Evolutionary conservation across 2,113 vertebrate genomes (phyloP), one percentile per base, ranked within the genome.

Genomic region (Alosa alosa): DNA sequence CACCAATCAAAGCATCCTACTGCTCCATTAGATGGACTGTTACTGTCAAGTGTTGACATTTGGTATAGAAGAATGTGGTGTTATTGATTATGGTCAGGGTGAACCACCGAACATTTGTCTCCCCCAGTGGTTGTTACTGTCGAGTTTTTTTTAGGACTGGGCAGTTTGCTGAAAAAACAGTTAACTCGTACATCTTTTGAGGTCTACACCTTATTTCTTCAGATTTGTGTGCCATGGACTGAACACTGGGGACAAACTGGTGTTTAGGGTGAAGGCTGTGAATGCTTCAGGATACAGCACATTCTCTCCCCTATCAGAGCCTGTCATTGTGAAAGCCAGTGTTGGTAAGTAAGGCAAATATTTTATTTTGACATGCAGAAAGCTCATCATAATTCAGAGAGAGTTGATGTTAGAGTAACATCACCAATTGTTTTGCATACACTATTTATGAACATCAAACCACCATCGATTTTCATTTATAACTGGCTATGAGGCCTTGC

Each of bases 151-250:
- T 72, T 13, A 72, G 15, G 25, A 31, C 25, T 36, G 64, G 64
- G 1, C 25, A 9, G 25, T 13, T 36, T 36, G n/a, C 3, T 9
- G 64, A 9, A 25, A 72, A 36, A 72, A 36, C 11, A 15, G 64
- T n/a, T 2, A 72, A 36, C 8, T 72, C 8, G 4, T 4, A 72
- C 64, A 36, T 72, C 64, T 36, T 72, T 36, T 72, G 64, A 31
- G 10, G 64, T 31, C 64, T 72, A 31, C 13, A 36, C 25, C 87
- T 55, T 20, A 36, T n/a, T 13, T 88, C 18, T 82, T 11, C 86
- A 99, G 98, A 91, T 99, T 99, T 90, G 93, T 96, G 89, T 99
- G 97, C 88, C 97, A 99, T 2, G 97, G 97, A n/a, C 94, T 99
- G 72, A 85, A 44, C 0, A 96, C 92, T 0, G 96, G 95, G 6